phyloP scores from a whole-genome alignment of 2,888 invertebrate genomes.

The Gryllus longicercus region DNA sequence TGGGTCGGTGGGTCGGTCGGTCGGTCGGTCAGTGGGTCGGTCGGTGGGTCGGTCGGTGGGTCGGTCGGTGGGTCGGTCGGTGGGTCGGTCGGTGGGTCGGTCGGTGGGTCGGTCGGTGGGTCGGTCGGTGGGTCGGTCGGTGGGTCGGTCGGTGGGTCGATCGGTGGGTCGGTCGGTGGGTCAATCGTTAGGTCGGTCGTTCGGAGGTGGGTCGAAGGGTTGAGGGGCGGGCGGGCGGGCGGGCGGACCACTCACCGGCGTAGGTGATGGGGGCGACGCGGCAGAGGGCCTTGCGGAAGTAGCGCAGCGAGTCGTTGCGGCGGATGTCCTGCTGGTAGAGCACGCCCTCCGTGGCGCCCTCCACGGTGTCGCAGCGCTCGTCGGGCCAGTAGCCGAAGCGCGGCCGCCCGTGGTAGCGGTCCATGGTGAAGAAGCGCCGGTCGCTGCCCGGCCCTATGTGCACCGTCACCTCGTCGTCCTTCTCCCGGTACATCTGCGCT shows the following conservation, averaged over 20 bases:
- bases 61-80: too few species aligned
- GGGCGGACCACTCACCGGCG: slow-evolving; percentile 49
- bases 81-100: too few species aligned
- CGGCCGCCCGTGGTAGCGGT: slow-evolving; percentile 55
- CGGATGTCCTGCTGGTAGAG: slow-evolving; percentile 56
- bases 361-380: slow-evolving; percentile 57
- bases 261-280: slow-evolving; percentile 58
- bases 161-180: too few species aligned
- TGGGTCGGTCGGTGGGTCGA: too few species aligned
- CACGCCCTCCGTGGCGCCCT: slow-evolving; percentile 65
- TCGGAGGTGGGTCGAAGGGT: not conserved
- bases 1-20: too few species aligned
- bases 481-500: slow-evolving; percentile 60
- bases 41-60: too few species aligned
- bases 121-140: too few species aligned
- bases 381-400: slow-evolving; percentile 57
- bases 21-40: too few species aligned
- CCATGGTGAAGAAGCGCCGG: slow-evolving; percentile 59
- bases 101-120: too few species aligned
- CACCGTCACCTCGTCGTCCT: slow-evolving; percentile 60
- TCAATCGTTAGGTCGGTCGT: not conserved
- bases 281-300: slow-evolving; percentile 68
- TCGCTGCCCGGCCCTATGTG: slow-evolving; percentile 59
- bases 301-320: slow-evolving; percentile 56
- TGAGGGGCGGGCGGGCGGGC: not conserved